A percentile compares a stretch with the other conserved stretches of the same genome.
phyloP scores from a whole-genome alignment of 2,113 vertebrate genomes.

The Rafetus swinhoei region DNA sequence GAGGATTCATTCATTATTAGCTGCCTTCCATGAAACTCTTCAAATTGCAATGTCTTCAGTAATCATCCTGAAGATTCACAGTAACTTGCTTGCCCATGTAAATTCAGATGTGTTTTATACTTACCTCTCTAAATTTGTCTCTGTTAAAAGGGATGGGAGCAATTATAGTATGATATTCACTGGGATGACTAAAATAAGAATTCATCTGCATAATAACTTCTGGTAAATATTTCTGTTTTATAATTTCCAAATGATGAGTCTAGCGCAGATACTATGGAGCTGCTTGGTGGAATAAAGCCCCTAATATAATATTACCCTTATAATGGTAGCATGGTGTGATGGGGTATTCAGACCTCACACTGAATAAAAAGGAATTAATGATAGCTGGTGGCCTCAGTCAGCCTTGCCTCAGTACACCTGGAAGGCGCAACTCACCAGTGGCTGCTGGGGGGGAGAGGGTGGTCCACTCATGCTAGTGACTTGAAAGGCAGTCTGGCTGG shows the following conservation, averaged over 20 bases:
- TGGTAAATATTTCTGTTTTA: background rate
- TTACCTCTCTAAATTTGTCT: background rate
- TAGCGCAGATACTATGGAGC: background rate
- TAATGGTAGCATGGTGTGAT: background rate
- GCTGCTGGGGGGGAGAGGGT: background rate
- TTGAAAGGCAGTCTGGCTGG: too few relatives aligned
- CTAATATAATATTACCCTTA: background rate
- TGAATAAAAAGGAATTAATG: background rate
- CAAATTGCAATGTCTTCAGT: background rate
- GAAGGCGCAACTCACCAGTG: background rate
- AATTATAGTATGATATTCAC: background rate
- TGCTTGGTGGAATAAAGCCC: background rate
- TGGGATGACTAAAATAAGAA: background rate
- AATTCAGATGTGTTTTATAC: background rate
- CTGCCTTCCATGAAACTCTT: background rate
- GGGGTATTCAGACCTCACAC: background rate
- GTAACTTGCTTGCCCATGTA: background rate
- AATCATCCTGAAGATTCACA: background rate
- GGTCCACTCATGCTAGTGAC: background rate
- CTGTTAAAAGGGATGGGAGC: background rate
- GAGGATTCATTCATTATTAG: background rate
- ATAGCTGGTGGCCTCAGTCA: background rate
- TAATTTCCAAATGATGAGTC: background rate
- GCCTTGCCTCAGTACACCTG: background rate
- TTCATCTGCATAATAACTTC: background rate